Conservation (phyloP, 2,888 invertebrate species). For the Xestia c-nigrum region DNA sequence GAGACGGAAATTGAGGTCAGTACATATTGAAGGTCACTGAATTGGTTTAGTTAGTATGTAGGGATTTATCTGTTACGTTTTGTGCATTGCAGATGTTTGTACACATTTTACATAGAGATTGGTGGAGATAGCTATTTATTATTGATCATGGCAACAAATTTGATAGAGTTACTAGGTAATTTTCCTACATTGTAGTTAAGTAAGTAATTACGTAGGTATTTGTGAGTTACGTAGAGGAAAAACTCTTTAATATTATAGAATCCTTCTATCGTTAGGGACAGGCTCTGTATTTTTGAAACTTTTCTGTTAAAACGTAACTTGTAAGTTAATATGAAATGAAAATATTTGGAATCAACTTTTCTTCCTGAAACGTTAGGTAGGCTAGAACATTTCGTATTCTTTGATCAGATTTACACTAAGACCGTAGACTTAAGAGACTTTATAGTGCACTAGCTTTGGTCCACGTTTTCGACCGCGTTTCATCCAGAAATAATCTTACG, state of each 20-base stretch:
- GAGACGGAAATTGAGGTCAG: constrained; percentile 45
- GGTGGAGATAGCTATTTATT: neutral
- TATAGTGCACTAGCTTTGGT: neutral
- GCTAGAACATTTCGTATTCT: neutral
- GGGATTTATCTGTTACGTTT: constrained; percentile 14
- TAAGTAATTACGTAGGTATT: neutral
- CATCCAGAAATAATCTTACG: too few species aligned
- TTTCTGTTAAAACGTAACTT: neutral
- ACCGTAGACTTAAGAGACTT: neutral
- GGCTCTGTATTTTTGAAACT: too few species aligned
- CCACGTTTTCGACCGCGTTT: neutral
- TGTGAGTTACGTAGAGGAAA: neutral
- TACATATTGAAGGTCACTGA: constrained; percentile 49
- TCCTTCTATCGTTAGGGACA: too few species aligned
- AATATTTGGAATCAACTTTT: too few species aligned
- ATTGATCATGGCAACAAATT: neutral
- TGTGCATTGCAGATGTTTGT: constrained; percentile 33
- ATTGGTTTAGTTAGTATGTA: constrained; percentile 17
- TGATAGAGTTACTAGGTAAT: neutral
- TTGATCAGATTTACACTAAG: neutral
- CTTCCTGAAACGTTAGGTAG: too few species aligned
- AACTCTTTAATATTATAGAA: neutral
- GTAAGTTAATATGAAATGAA: too few species aligned
- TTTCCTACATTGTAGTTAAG: too few species aligned
- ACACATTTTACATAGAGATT: neutral